Percentiles rank a stretch among this genome's conserved stretches.
Conservation (phyloP, 1,140 invertebrate species). For the Magallana gigas region DNA sequence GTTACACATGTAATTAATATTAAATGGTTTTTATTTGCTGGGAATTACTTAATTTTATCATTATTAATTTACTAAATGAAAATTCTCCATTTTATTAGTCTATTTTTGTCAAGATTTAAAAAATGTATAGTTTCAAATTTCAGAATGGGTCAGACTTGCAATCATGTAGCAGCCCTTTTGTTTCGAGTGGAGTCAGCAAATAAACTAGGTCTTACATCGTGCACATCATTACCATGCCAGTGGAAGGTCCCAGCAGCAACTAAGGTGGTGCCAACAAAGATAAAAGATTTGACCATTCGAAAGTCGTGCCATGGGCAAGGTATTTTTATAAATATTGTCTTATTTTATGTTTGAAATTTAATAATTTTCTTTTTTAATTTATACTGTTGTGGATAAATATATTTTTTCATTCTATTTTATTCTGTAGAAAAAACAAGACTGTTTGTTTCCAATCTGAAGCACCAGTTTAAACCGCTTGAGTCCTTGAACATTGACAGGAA, state of each 20-base stretch:
- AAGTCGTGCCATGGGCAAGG: slow-evolving; percentile 36
- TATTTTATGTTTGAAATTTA: neutral
- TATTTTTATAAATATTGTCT: neutral
- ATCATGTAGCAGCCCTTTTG: slow-evolving; percentile 34
- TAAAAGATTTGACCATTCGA: slow-evolving; percentile 7
- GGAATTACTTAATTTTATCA: too few species aligned
- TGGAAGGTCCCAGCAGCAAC: slow-evolving; percentile 23
- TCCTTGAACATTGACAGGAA: slow-evolving; percentile 27
- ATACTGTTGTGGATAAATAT: neutral
- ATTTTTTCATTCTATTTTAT: neutral
- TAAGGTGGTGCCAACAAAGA: neutral
- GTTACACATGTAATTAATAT: too few species aligned
- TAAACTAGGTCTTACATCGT: slow-evolving; percentile 32
- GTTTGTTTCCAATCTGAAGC: slow-evolving; percentile 3
- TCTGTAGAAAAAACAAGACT: slow-evolving; percentile 29
- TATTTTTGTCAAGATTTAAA: too few species aligned
- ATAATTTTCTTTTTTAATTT: neutral
- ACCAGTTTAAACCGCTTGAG: neutral
- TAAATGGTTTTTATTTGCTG: too few species aligned
- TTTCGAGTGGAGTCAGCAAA: slow-evolving; percentile 38
- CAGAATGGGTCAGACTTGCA: slow-evolving; percentile 46
- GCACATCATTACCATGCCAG: slow-evolving; percentile 40
- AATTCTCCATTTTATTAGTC: too few species aligned
- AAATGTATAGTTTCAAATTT: neutral
- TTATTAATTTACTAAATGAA: too few species aligned